A percentile compares a stretch with the other conserved stretches of the same genome.
Conservation (phyloP, 2,113 vertebrate genomes). For the Cercopithecus mona region DNA sequence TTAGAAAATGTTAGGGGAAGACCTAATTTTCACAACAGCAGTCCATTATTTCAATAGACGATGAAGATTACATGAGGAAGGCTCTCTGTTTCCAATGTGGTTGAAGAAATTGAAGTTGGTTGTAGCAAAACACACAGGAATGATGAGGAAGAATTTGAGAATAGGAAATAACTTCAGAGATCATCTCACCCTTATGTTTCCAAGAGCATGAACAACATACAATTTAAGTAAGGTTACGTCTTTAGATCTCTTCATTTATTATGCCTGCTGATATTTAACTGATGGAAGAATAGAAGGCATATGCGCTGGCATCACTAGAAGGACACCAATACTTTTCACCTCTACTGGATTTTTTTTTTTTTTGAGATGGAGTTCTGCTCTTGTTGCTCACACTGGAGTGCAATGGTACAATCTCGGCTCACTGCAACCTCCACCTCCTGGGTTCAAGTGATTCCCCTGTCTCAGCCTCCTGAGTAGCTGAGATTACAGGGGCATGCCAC, state of each 20-base stretch:
- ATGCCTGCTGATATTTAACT: neutral
- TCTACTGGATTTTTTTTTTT: neutral
- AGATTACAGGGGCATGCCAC: no score
- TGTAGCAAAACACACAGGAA: neutral
- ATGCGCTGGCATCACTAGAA: neutral
- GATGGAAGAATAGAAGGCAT: neutral
- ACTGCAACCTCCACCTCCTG: no score
- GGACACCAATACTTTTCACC: neutral
- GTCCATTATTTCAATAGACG: neutral
- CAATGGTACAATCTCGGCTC: no score
- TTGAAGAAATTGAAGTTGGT: conserved; percentile 11
- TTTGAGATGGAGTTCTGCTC: no score
- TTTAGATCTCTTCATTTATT: conserved; percentile 23
- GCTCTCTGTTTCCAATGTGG: neutral
- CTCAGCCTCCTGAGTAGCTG: no score
- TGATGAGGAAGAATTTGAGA: neutral
- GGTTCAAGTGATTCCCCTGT: no score
- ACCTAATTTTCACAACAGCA: neutral
- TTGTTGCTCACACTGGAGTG: no score
- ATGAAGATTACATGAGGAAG: neutral
- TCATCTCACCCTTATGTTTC: neutral
- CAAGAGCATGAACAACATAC: neutral
- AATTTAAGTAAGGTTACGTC: neutral
- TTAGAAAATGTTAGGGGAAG: neutral
- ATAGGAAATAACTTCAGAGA: neutral